These are phyloP conservation scores for Dendrolimus punctatus DNA, from an alignment of 1,140 invertebrate species.

Conservation along the genomic window DNA sequence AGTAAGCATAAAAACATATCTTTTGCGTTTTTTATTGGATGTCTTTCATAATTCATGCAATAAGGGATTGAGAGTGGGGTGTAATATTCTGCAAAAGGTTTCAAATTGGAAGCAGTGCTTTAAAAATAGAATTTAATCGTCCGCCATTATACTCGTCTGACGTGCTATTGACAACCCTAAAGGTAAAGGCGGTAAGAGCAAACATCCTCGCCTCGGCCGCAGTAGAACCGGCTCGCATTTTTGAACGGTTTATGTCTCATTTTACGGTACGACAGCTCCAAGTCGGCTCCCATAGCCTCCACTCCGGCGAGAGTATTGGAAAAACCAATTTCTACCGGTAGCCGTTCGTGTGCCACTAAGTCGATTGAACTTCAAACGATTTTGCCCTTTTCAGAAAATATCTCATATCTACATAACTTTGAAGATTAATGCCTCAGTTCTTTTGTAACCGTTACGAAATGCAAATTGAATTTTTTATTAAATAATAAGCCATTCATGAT, in stretches of 20 bases:
- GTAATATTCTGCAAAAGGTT: no score
- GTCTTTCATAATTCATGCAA: no score
- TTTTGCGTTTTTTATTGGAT: no score
- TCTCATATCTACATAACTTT: slow-evolving; percentile 18
- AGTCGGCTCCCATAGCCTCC: slow-evolving; percentile 21
- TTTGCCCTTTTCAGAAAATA: slow-evolving; percentile 21
- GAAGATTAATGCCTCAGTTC: slow-evolving; percentile 12
- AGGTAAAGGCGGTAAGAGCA: not conserved
- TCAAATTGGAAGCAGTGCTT: no score
- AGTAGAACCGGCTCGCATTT: slow-evolving; percentile 45
- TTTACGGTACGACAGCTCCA: slow-evolving; percentile 52
- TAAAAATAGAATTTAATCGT: no score
- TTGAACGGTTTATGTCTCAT: slow-evolving; percentile 63
- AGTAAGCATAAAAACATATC: no score
- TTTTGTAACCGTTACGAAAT: no score
- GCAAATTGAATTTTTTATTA: no score
- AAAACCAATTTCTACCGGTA: slow-evolving; percentile 48
- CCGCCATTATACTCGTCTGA: no score
- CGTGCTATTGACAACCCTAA: not conserved
- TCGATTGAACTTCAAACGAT: slow-evolving; percentile 36
- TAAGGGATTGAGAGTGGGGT: no score
- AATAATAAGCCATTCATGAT: no score
- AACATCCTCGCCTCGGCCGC: slow-evolving; percentile 9
- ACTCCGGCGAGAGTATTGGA: slow-evolving; percentile 23
- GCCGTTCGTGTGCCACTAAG: slow-evolving; percentile 33